Evolutionary conservation across 2,888 invertebrate species (phyloP).

Genomic region (Xylota segnis): DNA sequence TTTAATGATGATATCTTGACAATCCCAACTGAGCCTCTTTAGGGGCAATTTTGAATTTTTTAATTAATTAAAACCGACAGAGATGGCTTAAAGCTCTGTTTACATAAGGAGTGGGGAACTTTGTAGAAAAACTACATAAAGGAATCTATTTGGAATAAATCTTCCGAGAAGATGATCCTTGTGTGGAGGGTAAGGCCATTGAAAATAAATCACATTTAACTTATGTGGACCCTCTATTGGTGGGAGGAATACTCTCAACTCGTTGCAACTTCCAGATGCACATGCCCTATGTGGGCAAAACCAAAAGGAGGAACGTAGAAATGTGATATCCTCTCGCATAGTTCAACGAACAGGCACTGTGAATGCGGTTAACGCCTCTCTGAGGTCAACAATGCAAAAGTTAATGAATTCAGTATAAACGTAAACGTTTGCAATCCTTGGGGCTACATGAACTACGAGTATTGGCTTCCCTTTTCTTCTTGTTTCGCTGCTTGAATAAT

Average conservation of each 20-base stretch:
- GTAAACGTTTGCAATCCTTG: slow-evolving; percentile 1
- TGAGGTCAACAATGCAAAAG: slow-evolving; percentile 24
- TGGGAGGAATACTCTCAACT: slow-evolving; percentile 30
- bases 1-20: not conserved
- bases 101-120: not conserved
- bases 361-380: slow-evolving; percentile 5
- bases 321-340: not conserved
- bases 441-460: slow-evolving; percentile 23
- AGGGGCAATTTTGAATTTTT: not conserved
- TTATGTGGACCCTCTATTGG: not conserved
- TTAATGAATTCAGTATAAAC: slow-evolving; percentile 30
- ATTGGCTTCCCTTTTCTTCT: slow-evolving; percentile 8
- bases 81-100: not conserved
- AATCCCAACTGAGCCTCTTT: not conserved
- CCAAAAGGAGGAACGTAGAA: not conserved
- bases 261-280: not conserved
- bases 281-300: not conserved
- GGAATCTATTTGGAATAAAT: slow-evolving; percentile 6
- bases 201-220: slow-evolving; percentile 56
- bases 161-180: slow-evolving; percentile 1
- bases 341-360: not conserved
- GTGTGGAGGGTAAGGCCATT: not conserved
- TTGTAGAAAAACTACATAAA: not conserved
- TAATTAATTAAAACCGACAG: not conserved
- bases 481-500: not conserved